Base-by-base conservation (phyloP, 1,140 invertebrate species). In the Macrosteles quadrilineatus region DNA sequence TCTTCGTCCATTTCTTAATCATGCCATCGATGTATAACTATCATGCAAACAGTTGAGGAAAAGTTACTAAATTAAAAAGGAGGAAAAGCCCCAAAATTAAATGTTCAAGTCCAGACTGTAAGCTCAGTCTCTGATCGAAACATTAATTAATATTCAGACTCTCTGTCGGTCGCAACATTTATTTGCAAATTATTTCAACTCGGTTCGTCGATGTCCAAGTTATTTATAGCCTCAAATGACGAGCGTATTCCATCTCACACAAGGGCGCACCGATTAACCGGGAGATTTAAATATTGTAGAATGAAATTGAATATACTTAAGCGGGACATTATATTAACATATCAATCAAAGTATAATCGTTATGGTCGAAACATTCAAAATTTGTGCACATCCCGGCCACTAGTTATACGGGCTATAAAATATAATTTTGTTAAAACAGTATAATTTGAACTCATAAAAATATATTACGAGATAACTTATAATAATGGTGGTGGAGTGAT, bases 361-460 rank as follows among this genome's bases (percentile, higher is more conserved):
- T 32, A 55, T 63, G n/a, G 14, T 43, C 9, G 55, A 63, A 69
- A 36, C 29, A 68, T 69, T 69, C 59, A 69, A 36, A 62, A 63
- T 62, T 69, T 63, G 47, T 31, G 50, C 55, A 59, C 21, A 50
- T 17, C 55, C 30, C 14, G 59, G 14, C 59, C 19, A 63, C 45
- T 31, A 55, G 45, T 29, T 29, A 47, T 25, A 68, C 30, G 47
- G 31, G 55, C 68, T 57, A 57, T 69, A 69, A 69, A 69, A 69
- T 57, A 69, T 69, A 69, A 69, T 69, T 69, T 69, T 43, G 68
- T 69, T 69, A 69, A 40, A 63, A 59, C 47, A 45, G 68, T 69
- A 69, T 69, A 69, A 69, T 69, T 69, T 69, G 68, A 63, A 69
- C 68, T 69, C 68, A 69, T 69, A 69, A 69, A 69, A 69, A 69